phyloP scores from a whole-genome alignment of 35 echinoderm and acorn worm genomes.

The Heliocidaris erythrogramma region DNA sequence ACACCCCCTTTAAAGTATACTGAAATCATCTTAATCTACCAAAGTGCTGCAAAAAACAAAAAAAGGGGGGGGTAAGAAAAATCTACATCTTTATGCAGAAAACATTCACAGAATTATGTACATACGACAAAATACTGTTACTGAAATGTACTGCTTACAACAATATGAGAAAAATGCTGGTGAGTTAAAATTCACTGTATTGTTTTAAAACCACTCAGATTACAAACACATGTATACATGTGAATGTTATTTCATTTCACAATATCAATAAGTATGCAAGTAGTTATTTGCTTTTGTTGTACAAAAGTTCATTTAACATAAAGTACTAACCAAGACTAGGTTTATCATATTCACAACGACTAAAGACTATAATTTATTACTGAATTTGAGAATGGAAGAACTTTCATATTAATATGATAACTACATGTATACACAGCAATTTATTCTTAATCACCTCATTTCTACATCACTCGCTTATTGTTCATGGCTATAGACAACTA shows the following conservation, averaged over 20 bases:
- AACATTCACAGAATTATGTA: neutral
- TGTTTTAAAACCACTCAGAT: neutral
- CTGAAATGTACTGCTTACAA: neutral
- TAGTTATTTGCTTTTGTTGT: neutral
- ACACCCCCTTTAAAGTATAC: no score
- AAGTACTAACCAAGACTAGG: neutral
- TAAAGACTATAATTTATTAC: neutral
- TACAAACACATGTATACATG: neutral
- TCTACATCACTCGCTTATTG: neutral
- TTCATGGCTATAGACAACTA: neutral
- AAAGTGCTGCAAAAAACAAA: neutral
- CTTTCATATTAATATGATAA: constrained; percentile 1
- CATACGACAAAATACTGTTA: neutral
- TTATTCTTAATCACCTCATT: neutral
- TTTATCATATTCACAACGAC: neutral
- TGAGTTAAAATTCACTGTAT: neutral
- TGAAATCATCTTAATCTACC: neutral
- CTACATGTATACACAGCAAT: neutral
- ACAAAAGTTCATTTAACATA: neutral
- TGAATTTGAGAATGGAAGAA: constrained; percentile 3
- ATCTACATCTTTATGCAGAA: neutral
- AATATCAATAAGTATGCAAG: neutral
- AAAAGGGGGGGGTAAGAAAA: neutral
- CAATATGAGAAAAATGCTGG: neutral
- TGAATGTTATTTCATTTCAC: neutral